These are phyloP conservation scores for Cotesia glomerata DNA, from an alignment of 1,140 invertebrate genomes.

Conservation along the genomic window DNA sequence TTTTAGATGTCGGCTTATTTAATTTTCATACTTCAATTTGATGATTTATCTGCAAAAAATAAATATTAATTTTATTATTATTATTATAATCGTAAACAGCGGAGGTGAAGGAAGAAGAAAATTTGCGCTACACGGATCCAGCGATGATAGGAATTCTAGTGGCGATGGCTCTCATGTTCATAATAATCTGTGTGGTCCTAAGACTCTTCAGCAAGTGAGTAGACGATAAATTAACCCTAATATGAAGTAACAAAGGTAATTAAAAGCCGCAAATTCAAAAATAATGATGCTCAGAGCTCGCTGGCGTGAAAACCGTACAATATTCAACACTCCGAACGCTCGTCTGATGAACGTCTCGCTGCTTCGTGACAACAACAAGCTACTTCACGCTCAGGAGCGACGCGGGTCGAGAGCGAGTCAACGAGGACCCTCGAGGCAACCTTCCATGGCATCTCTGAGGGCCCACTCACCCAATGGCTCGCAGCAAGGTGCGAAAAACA, in stretches of 20 bases:
- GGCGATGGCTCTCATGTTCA: constrained; percentile 90
- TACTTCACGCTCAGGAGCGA: constrained; percentile 77
- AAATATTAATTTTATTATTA: not conserved
- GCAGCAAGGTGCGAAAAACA: constrained; percentile 72
- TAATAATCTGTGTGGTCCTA: constrained; percentile 92
- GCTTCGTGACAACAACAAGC: constrained; percentile 80
- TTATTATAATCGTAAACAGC: constrained; percentile 44
- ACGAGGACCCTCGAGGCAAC: constrained; percentile 78
- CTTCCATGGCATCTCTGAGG: constrained; percentile 80
- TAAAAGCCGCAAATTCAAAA: constrained; percentile 13
- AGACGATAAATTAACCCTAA: constrained; percentile 1
- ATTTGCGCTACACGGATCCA: constrained; percentile 75
- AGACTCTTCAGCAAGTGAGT: constrained; percentile 91
- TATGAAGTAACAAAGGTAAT: not conserved
- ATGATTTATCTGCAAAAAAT: not conserved
- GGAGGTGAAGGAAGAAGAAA: constrained; percentile 59
- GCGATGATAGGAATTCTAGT: constrained; percentile 90
- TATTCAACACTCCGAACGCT: constrained; percentile 94
- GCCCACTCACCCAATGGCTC: constrained; percentile 79
- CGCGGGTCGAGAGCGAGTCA: constrained; percentile 79
- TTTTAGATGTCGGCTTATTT: no score
- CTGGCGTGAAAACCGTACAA: constrained; percentile 89
- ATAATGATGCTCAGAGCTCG: constrained; percentile 73
- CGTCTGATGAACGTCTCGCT: constrained; percentile 87
- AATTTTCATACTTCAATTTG: no score